Conservation (phyloP, 2,797 vertebrate genomes). For the Molossus alvarezi region DNA sequence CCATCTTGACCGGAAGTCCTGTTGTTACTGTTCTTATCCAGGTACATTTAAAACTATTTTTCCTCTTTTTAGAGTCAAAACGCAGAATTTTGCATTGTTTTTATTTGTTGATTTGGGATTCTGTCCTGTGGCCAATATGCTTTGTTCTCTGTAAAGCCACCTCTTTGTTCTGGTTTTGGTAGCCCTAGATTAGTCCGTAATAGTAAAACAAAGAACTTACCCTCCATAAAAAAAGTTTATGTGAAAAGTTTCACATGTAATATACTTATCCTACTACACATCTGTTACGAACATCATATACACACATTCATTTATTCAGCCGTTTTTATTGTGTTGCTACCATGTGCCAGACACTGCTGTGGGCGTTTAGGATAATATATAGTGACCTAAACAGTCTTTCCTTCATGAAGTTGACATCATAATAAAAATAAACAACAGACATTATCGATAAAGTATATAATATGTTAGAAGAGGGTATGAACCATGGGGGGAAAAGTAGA, state of each 20-base stretch:
- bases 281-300: not conserved
- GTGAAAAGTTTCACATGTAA: not conserved
- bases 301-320: not conserved
- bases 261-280: not conserved
- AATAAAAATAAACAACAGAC: not conserved
- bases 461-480: not conserved
- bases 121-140: not conserved
- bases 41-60: slow-evolving; percentile 39
- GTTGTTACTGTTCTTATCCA: not conserved
- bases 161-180: slow-evolving; percentile 51
- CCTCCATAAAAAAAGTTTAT: not conserved
- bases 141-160: slow-evolving; percentile 51
- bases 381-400: slow-evolving; percentile 11
- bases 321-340: not conserved
- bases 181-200: slow-evolving; percentile 11
- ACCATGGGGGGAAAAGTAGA: not conserved
- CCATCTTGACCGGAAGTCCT: not conserved
- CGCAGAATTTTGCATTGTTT: slow-evolving; percentile 43
- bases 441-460: not conserved
- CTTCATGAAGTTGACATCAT: not conserved
- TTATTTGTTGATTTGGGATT: slow-evolving; percentile 60
- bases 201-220: not conserved
- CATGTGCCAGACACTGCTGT: not conserved
- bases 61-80: slow-evolving; percentile 45
- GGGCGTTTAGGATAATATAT: not conserved